Percentiles rank a stretch among this genome's conserved stretches.
Evolutionary conservation across 2,113 vertebrate genomes (phyloP).

Genomic region (Coreoperca whiteheadi): DNA sequence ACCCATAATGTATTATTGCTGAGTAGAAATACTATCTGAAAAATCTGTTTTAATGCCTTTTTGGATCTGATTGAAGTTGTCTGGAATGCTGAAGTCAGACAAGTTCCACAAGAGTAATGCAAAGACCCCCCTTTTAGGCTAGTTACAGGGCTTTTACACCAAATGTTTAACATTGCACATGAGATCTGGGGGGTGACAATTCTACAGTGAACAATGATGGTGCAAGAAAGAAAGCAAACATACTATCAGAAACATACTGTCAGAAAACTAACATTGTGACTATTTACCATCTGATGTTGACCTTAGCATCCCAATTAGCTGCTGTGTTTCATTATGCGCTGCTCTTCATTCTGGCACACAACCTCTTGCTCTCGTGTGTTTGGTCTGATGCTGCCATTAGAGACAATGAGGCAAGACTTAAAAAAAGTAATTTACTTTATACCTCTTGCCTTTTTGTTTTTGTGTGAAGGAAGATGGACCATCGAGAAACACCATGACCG

Average conservation of each 20-base stretch:
- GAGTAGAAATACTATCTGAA: background rate
- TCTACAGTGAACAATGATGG: background rate
- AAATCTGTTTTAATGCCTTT: background rate
- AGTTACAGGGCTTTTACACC: conserved; percentile 20
- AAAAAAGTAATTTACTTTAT: background rate
- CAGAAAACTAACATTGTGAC: background rate
- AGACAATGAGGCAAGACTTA: background rate
- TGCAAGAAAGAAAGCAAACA: background rate
- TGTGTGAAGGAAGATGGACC: background rate
- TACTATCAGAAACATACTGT: too few species aligned
- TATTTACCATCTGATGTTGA: background rate
- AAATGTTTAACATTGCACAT: conserved; percentile 17
- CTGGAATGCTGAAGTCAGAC: conserved; percentile 32
- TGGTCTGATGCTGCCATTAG: background rate
- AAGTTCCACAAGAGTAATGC: conserved; percentile 33
- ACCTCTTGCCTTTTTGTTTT: conserved; percentile 9
- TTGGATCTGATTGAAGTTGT: conserved; percentile 8
- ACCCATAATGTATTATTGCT: background rate
- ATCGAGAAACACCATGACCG: background rate
- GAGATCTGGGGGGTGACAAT: background rate
- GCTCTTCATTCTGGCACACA: background rate
- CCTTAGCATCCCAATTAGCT: background rate
- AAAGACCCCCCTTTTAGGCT: conserved; percentile 25
- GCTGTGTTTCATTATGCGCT: background rate
- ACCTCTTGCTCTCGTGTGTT: background rate